phyloP scores from a whole-genome alignment of 2,888 invertebrate species.

The Sylvicola cinctus region DNA sequence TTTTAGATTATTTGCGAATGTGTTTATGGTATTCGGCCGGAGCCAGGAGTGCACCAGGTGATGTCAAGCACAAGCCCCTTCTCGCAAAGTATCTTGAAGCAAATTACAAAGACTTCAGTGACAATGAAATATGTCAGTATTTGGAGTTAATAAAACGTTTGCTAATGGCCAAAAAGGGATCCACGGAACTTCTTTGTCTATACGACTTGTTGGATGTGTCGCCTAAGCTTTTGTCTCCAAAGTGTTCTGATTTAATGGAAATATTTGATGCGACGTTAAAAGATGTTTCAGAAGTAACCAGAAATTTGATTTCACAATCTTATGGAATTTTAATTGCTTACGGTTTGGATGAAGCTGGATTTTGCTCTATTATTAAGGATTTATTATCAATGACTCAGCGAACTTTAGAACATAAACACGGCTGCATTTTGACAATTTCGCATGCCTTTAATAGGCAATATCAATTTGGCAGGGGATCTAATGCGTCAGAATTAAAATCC shows the following conservation, averaged over 20 bases:
- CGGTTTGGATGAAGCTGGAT: conserved; percentile 28
- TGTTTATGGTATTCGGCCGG: conserved; percentile 47
- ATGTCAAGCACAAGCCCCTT: conserved; percentile 31
- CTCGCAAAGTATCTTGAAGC: conserved; percentile 39
- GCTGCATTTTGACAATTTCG: conserved; percentile 50
- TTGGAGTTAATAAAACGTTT: conserved; percentile 42
- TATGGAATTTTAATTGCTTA: conserved; percentile 50
- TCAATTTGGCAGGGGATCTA: conserved; percentile 22
- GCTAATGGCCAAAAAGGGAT: conserved; percentile 45
- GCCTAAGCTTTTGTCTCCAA: conserved; percentile 42
- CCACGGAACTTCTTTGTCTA: conserved; percentile 41
- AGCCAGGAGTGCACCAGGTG: conserved; percentile 38
- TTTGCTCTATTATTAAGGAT: conserved; percentile 27
- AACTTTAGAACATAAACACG: conserved; percentile 54
- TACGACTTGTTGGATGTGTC: conserved; percentile 70
- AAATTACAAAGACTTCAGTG: conserved; percentile 30
- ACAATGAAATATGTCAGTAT: conserved; percentile 43
- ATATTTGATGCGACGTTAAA: conserved; percentile 29
- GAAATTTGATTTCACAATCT: conserved; percentile 50
- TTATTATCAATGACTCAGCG: conserved; percentile 18
- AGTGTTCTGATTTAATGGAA: conserved; percentile 31
- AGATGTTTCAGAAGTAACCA: conserved; percentile 54
- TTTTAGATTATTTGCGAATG: conserved; percentile 53
- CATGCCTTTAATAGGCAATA: conserved; percentile 49
- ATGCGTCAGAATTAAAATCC: conserved; percentile 31